These are phyloP conservation scores for Lanius ludovicianus DNA, from an alignment of 2,113 vertebrate genomes.

Conservation along the genomic window DNA sequence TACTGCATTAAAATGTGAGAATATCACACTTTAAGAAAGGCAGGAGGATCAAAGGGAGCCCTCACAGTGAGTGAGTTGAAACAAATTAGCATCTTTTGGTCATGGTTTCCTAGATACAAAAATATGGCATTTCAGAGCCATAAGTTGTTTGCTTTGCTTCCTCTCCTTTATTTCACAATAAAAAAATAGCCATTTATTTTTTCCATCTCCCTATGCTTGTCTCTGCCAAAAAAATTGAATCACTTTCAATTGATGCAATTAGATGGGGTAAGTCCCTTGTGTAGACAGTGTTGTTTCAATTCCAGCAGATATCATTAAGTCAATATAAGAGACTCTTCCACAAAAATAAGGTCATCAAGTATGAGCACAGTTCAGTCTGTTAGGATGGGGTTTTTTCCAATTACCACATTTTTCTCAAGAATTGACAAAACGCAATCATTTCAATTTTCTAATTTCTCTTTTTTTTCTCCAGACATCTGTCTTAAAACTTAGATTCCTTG, in stretches of 20 bases:
- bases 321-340: conserved; percentile 20
- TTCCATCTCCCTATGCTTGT: not conserved
- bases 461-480: not conserved
- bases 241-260: conserved; percentile 49
- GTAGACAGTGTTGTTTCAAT: conserved; percentile 47
- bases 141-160: conserved; percentile 35
- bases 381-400: not conserved
- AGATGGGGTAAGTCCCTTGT: conserved; percentile 14
- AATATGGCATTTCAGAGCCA: conserved; percentile 21
- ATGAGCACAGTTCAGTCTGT: not conserved
- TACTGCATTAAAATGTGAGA: conserved; percentile 8
- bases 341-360: conserved; percentile 22
- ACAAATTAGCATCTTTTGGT: conserved; percentile 46
- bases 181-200: not conserved
- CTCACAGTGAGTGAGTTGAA: conserved; percentile 9
- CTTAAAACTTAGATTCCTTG: not conserved
- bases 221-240: conserved; percentile 45
- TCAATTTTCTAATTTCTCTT: not conserved
- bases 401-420: conserved; percentile 10
- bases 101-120: conserved; percentile 61
- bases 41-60: conserved; percentile 17
- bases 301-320: conserved; percentile 37
- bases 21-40: not conserved
- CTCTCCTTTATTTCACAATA: not conserved
- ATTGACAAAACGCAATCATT: not conserved